phyloP scores from a whole-genome alignment of 2,113 vertebrate genomes.

The Collichthys lucidus region DNA sequence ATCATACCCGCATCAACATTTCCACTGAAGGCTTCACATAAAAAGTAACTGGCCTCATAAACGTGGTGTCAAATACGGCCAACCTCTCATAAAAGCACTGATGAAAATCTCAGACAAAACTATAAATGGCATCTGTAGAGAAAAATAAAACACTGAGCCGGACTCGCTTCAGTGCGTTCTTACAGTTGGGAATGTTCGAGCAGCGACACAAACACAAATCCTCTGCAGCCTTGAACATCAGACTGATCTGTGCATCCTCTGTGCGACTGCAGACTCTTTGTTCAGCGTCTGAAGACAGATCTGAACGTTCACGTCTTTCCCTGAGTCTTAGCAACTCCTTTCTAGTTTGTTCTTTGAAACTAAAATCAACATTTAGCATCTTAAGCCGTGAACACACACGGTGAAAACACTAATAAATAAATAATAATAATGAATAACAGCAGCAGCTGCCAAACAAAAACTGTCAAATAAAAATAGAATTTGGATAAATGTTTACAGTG shows the following conservation, averaged over 20 bases:
- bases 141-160: constrained; percentile 49
- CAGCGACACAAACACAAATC: constrained; percentile 29
- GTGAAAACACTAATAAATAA: no score
- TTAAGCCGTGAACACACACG: no score
- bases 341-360: neutral
- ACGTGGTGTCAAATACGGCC: constrained; percentile 64
- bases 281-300: neutral
- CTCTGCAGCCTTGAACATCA: constrained; percentile 16
- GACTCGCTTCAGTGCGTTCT: constrained; percentile 13
- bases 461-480: no score
- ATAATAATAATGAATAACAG: no score
- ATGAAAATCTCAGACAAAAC: constrained; percentile 72
- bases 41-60: constrained; percentile 74
- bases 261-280: neutral
- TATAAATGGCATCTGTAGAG: constrained; percentile 67
- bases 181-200: constrained; percentile 40
- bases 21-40: constrained; percentile 73
- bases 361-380: no score
- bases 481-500: no score
- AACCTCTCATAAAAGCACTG: constrained; percentile 70
- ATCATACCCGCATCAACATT: constrained; percentile 70
- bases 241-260: neutral
- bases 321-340: neutral
- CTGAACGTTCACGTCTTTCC: neutral
- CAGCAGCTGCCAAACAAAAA: no score